phyloP scores from a whole-genome alignment of 2,113 vertebrate species.

The Stigmatopora argus region DNA sequence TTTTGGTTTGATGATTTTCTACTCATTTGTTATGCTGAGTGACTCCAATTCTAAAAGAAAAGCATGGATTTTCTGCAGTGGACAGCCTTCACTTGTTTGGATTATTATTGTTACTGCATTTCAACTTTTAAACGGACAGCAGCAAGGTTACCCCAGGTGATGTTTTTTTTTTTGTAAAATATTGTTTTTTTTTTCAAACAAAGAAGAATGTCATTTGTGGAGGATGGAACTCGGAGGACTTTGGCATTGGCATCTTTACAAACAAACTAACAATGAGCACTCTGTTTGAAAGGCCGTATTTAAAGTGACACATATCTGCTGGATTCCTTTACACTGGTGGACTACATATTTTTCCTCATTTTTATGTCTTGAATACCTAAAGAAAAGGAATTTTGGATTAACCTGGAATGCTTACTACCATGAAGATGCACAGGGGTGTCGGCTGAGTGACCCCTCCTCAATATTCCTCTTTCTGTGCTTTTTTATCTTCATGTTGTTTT shows the following conservation, averaged over 20 bases:
- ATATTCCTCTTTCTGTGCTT: slow-evolving; percentile 39
- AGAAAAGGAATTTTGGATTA: slow-evolving; percentile 15
- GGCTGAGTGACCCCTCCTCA: slow-evolving; percentile 47
- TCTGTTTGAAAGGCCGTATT: slow-evolving; percentile 32
- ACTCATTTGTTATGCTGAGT: background rate
- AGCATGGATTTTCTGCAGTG: slow-evolving; percentile 15
- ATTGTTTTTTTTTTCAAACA: background rate
- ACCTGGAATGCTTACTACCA: slow-evolving; percentile 3
- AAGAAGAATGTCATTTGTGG: slow-evolving; percentile 1
- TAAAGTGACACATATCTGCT: slow-evolving; percentile 41
- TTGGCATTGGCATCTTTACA: slow-evolving; percentile 15
- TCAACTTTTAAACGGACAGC: slow-evolving; percentile 14
- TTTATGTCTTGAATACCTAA: slow-evolving; percentile 2
- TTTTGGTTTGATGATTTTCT: background rate
- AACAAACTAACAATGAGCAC: slow-evolving; percentile 26
- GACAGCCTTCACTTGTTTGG: slow-evolving; percentile 18
- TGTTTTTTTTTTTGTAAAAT: background rate
- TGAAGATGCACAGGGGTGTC: slow-evolving; percentile 22
- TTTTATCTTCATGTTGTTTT: background rate
- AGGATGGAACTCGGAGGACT: slow-evolving; percentile 12
- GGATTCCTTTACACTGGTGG: slow-evolving; percentile 11
- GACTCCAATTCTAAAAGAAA: slow-evolving; percentile 16
- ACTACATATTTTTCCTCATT: slow-evolving; percentile 9
- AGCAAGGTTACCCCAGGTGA: background rate
- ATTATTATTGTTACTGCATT: slow-evolving; percentile 22